A percentile compares a stretch with the other conserved stretches of the same genome.
phyloP scores from a whole-genome alignment of 2,797 vertebrate species.

The Dromococcyx pavoninus region DNA sequence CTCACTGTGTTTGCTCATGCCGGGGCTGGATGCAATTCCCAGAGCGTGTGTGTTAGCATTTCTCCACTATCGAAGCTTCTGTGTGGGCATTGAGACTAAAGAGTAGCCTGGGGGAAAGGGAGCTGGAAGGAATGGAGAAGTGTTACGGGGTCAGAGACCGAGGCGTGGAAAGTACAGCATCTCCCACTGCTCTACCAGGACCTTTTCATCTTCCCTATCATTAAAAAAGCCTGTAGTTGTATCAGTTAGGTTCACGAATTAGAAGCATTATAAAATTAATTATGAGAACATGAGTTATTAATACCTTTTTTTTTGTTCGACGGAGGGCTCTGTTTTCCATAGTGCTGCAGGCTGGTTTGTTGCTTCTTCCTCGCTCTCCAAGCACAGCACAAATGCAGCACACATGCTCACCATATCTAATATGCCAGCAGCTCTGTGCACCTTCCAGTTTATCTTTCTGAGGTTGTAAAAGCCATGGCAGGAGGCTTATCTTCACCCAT shows the following conservation, averaged over 20 bases:
- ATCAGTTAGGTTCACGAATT: not conserved
- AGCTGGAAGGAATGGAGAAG: not conserved
- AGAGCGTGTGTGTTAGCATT: not conserved
- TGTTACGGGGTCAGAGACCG: not conserved
- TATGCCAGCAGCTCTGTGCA: not conserved
- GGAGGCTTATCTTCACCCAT: not conserved
- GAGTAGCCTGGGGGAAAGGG: not conserved
- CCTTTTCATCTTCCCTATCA: not conserved
- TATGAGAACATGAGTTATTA: not conserved
- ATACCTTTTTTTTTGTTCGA: not conserved
- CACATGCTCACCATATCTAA: not conserved
- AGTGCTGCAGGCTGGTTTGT: not conserved
- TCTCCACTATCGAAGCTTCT: not conserved
- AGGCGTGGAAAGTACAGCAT: rapidly evolving
- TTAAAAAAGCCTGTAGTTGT: not conserved
- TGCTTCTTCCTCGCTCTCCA: not conserved
- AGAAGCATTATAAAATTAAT: not conserved
- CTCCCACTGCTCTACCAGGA: not conserved
- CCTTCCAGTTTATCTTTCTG: not conserved
- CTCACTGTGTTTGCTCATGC: rapidly evolving
- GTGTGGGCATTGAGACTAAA: not conserved
- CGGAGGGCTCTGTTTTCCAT: not conserved
- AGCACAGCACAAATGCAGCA: not conserved
- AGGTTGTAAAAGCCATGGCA: not conserved
- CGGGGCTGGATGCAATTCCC: not conserved